Conservation (phyloP, 2,797 vertebrate species). For the Oceanodroma leucorhoa region DNA sequence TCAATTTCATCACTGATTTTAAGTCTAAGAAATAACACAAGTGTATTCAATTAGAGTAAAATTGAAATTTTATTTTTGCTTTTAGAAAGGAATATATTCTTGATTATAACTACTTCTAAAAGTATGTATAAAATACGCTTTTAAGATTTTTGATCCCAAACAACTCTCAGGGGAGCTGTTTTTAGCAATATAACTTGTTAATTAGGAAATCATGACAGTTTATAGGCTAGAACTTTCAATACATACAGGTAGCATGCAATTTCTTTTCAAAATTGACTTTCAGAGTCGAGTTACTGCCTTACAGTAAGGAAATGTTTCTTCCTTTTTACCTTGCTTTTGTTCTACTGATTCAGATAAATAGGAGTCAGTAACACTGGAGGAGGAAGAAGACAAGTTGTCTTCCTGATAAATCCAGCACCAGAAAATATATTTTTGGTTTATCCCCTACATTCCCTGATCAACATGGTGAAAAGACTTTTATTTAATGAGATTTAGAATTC, state of each 20-base stretch:
- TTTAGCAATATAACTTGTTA: not conserved
- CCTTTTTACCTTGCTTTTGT: not conserved
- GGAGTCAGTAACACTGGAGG: not conserved
- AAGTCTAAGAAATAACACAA: not conserved
- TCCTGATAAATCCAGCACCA: not conserved
- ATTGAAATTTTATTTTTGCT: not conserved
- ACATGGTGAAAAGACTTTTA: slow-evolving; percentile 32
- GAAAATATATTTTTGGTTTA: slow-evolving; percentile 11
- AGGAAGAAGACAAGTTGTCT: not conserved
- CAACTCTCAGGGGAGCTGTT: not conserved
- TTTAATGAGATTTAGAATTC: slow-evolving; percentile 59
- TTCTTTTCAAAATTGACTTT: slow-evolving; percentile 7
- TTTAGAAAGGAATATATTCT: not conserved
- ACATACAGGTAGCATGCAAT: not conserved
- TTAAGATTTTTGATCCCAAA: not conserved
- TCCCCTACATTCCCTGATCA: not conserved
- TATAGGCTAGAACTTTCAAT: not conserved
- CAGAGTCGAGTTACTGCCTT: not conserved
- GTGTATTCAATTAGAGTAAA: not conserved
- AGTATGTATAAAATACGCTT: not conserved
- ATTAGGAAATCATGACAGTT: not conserved
- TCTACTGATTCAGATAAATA: not conserved
- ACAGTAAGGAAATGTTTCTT: not conserved
- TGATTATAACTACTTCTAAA: not conserved
- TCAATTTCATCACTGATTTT: not conserved